phyloP scores from a whole-genome alignment of 35 echinoderm and acorn worm genomes.

The Hemicentrotus pulcherrimus region DNA sequence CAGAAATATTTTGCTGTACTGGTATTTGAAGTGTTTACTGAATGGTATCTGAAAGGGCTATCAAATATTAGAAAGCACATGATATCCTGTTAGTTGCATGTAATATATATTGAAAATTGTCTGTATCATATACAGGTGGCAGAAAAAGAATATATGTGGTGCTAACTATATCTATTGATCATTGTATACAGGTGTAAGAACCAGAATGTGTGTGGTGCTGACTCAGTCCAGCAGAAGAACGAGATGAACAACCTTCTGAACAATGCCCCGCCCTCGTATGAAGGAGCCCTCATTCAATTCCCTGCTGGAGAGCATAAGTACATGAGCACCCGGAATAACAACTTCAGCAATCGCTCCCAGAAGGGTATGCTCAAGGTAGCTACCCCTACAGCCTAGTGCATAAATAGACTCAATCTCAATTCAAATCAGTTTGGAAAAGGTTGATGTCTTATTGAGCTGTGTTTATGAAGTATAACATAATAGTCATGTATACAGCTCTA shows the following conservation, averaged over 20 bases:
- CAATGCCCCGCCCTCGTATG: conserved; percentile 86
- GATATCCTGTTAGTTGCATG: background rate
- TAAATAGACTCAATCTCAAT: background rate
- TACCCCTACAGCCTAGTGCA: background rate
- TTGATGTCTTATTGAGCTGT: background rate
- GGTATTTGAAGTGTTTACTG: too few relatives aligned
- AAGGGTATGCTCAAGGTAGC: conserved; percentile 80
- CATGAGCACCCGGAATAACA: conserved; percentile 96
- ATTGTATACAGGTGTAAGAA: conserved; percentile 71
- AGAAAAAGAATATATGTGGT: background rate
- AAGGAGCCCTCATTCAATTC: conserved; percentile 81
- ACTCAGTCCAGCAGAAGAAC: conserved; percentile 83
- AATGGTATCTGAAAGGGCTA: too few relatives aligned
- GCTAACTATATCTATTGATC: background rate
- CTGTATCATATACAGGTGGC: background rate
- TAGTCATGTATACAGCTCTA: background rate
- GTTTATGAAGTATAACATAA: background rate
- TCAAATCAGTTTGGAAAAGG: background rate
- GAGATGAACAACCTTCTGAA: conserved; percentile 83
- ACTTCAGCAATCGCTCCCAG: conserved; percentile 91
- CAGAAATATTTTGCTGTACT: too few relatives aligned
- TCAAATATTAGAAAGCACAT: too few relatives aligned
- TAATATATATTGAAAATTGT: background rate
- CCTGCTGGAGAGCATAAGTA: conserved; percentile 76
- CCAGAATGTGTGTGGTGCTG: conserved; percentile 62